Evolutionary conservation across 2,888 invertebrate genomes (phyloP).

Genomic region (Synergus gifuensis): DNA sequence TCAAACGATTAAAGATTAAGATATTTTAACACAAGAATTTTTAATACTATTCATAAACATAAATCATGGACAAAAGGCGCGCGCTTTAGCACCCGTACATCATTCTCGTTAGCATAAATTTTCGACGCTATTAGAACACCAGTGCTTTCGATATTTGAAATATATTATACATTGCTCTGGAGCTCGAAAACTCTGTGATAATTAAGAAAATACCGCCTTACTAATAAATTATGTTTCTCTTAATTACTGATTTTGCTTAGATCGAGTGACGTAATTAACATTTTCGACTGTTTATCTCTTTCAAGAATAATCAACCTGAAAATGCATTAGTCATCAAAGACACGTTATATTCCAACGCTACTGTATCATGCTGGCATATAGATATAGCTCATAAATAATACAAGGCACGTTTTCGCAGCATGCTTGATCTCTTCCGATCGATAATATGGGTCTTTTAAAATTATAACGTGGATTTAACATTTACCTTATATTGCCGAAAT

Average conservation of each 20-base stretch:
- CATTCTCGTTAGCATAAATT: no score
- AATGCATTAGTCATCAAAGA: conserved; percentile 26
- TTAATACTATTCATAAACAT: no score
- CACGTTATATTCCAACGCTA: background rate
- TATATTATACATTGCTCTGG: background rate
- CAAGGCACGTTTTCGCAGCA: conserved; percentile 26
- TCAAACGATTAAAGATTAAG: no score
- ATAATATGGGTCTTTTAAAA: conserved; percentile 10
- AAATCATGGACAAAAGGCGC: no score
- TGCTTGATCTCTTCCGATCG: conserved; percentile 3
- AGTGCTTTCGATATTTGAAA: no score
- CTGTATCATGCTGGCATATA: background rate
- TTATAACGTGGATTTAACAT: background rate
- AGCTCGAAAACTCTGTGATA: no score
- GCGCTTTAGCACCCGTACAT: no score
- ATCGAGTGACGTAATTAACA: background rate
- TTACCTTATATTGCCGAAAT: background rate
- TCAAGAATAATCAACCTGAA: background rate
- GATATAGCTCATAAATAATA: conserved; percentile 26
- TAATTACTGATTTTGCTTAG: background rate
- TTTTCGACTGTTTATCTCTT: background rate
- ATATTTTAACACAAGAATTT: no score
- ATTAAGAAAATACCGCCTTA: background rate
- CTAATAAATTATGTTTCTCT: background rate
- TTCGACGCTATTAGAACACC: no score